Evolutionary conservation across 2,888 invertebrate species (phyloP).

Genomic region (Drosophila monieri): DNA sequence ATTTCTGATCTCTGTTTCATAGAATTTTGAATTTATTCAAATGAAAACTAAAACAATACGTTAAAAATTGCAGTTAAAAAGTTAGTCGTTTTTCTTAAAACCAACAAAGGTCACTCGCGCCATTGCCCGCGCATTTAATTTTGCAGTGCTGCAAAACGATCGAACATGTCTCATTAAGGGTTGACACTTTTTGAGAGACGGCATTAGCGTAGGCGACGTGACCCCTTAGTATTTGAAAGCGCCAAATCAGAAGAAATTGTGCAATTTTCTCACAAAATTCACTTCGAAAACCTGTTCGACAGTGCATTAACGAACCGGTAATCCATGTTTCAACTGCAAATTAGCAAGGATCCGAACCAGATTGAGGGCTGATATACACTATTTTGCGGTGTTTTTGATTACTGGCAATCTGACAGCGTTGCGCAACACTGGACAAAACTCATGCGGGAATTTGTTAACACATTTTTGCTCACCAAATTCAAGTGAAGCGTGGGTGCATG

Average conservation of each 20-base stretch:
- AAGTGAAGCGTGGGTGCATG: slow-evolving; percentile 17
- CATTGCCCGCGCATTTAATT: background rate
- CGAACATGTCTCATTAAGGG: background rate
- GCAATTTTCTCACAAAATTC: no score
- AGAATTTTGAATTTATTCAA: background rate
- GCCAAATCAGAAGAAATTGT: background rate
- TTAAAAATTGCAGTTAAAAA: background rate
- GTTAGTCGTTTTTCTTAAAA: background rate
- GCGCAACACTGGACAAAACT: slow-evolving; percentile 10
- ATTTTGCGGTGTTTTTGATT: no score
- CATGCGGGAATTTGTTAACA: slow-evolving; percentile 31
- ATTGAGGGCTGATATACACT: no score
- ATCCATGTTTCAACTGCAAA: no score
- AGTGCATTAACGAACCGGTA: no score
- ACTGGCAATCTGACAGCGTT: no score
- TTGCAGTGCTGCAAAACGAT: background rate
- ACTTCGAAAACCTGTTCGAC: no score
- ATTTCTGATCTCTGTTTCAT: slow-evolving; percentile 1
- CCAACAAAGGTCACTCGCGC: background rate
- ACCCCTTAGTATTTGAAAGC: background rate
- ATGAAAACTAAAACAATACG: background rate
- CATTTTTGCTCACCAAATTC: slow-evolving; percentile 25
- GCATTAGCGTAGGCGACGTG: background rate
- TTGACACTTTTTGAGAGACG: background rate
- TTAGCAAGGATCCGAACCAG: no score